These are phyloP conservation scores for Lithosia quadra DNA, from an alignment of 2,888 invertebrate genomes.

Conservation along the genomic window DNA sequence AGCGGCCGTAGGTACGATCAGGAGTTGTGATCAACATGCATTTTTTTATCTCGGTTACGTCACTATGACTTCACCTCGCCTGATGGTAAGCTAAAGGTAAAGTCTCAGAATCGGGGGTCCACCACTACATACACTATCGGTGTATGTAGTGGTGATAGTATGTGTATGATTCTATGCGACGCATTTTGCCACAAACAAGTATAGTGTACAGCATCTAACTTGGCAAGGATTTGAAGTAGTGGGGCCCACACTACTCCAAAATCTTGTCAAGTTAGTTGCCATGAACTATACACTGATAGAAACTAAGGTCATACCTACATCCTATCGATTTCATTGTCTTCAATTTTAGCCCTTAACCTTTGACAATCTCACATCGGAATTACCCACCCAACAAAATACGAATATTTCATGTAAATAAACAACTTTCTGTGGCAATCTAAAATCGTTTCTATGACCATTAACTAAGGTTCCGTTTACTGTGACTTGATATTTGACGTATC, in stretches of 20 bases:
- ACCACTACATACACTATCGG: no score
- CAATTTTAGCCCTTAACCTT: constrained; percentile 6
- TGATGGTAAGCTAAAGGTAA: no score
- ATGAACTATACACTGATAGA: no score
- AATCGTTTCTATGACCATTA: not conserved
- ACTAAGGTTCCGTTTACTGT: constrained; percentile 1
- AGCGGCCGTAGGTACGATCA: not conserved
- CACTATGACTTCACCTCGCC: no score
- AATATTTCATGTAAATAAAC: not conserved
- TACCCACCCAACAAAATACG: not conserved
- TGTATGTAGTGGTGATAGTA: no score
- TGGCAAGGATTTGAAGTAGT: no score
- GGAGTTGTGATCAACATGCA: not conserved
- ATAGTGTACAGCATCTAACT: no score
- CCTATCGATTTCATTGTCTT: not conserved
- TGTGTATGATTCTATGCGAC: no score
- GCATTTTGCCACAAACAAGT: no score
- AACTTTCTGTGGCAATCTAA: constrained; percentile 5
- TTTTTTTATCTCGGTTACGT: not conserved
- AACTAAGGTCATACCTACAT: not conserved
- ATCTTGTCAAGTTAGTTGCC: no score
- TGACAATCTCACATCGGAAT: not conserved
- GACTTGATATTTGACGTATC: not conserved
- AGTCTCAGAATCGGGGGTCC: no score
- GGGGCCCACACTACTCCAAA: no score